These are phyloP conservation scores for Eufriesea mexicana DNA, from an alignment of 1,140 invertebrate species.

Conservation along the genomic window DNA sequence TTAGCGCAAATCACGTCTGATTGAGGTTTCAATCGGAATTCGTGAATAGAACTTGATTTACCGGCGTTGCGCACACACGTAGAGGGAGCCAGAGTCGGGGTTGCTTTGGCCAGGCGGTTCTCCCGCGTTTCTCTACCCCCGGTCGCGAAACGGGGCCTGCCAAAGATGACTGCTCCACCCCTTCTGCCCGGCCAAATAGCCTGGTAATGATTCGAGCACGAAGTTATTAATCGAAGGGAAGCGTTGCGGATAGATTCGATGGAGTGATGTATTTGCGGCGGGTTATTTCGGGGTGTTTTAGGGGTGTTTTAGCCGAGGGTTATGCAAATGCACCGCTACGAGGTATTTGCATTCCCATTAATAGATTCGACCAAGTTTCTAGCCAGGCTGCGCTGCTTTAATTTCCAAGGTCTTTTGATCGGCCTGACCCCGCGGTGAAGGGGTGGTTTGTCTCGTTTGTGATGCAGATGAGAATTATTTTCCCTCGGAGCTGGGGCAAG, in stretches of 20 bases:
- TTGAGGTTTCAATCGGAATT: conserved; percentile 74
- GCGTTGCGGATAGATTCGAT: neutral
- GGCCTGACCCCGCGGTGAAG: no score
- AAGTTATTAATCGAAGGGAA: conserved; percentile 40
- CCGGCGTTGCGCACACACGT: neutral
- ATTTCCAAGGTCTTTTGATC: no score
- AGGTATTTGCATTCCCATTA: neutral
- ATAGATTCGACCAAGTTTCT: neutral
- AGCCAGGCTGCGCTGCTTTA: no score
- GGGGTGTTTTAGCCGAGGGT: neutral
- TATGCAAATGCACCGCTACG: neutral
- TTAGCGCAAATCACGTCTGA: conserved; percentile 74
- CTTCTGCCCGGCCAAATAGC: neutral
- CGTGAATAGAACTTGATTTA: conserved; percentile 77
- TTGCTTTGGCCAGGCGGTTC: neutral
- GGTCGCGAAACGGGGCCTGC: neutral
- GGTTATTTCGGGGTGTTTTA: neutral
- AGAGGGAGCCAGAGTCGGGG: neutral
- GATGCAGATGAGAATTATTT: no score
- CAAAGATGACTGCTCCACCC: conserved; percentile 32
- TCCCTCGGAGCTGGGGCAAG: no score
- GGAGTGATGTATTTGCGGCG: neutral
- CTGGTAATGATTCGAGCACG: conserved; percentile 25
- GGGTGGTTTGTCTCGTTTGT: no score
- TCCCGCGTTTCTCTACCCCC: neutral